These are phyloP conservation scores for Melinaea marsaeus DNA, from an alignment of 2,888 invertebrate species.

Conservation along the genomic window DNA sequence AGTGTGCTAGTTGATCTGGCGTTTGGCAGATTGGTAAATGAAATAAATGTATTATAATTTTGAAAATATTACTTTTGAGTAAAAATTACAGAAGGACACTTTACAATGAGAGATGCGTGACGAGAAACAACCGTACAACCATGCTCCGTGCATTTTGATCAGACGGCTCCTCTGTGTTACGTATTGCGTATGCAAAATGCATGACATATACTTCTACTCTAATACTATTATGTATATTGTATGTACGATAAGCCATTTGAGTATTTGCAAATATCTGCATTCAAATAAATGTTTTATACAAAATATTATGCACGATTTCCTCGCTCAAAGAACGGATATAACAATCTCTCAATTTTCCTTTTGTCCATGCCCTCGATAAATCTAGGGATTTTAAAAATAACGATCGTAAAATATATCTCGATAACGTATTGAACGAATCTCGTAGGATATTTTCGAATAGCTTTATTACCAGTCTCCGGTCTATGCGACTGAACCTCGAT, in stretches of 20 bases:
- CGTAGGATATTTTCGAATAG: conserved; percentile 8
- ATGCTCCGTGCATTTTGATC: no score
- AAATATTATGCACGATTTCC: conserved; percentile 13
- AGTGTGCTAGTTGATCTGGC: no score
- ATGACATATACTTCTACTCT: conserved; percentile 2
- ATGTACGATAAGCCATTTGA: not conserved
- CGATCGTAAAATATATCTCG: conserved; percentile 18
- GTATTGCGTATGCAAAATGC: no score
- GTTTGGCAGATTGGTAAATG: no score
- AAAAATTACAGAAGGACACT: no score
- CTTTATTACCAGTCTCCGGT: conserved; percentile 16
- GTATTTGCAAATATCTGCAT: no score
- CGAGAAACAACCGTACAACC: no score
- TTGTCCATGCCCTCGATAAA: conserved; percentile 19
- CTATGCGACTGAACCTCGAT: not conserved
- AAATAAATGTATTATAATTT: no score
- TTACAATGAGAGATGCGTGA: no score
- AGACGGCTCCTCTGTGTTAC: no score
- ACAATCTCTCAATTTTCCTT: conserved; percentile 18
- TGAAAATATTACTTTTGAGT: no score
- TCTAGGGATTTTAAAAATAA: conserved; percentile 11
- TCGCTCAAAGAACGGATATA: conserved; percentile 13
- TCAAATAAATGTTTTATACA: no score
- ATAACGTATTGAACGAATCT: conserved; percentile 14
- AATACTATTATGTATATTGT: conserved; percentile 5